These are phyloP conservation scores for Bradynema listronoti DNA, from an alignment of 1,140 invertebrate species.

Conservation along the genomic window DNA sequence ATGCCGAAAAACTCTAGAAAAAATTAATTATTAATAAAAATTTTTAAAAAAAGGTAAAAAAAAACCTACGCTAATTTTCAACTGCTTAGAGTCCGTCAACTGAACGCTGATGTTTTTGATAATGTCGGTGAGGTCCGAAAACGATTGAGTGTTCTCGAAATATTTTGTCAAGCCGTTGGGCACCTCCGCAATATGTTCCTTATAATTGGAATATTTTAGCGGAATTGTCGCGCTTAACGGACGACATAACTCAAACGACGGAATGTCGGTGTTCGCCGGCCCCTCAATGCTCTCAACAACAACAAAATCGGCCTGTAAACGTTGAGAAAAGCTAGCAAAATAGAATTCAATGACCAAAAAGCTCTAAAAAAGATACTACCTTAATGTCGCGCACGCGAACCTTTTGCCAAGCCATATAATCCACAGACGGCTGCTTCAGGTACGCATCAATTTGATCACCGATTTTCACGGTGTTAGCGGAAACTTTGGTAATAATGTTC, in stretches of 20 bases:
- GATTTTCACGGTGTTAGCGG: not conserved
- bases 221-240: not conserved
- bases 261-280: slow-evolving; percentile 6
- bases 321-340: slow-evolving; percentile 4
- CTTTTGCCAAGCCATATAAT: slow-evolving; percentile 1
- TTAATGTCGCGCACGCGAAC: slow-evolving; percentile 2
- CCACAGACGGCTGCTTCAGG: not conserved
- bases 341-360: not conserved
- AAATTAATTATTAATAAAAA: slow-evolving; percentile 5
- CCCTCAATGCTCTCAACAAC: slow-evolving; percentile 28
- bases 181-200: slow-evolving; percentile 14
- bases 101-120: slow-evolving; percentile 8
- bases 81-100: not conserved
- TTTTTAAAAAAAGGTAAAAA: slow-evolving; percentile 6
- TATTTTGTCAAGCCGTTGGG: slow-evolving; percentile 28
- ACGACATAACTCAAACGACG: not conserved
- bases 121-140: slow-evolving; percentile 2
- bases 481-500: not conserved
- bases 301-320: slow-evolving; percentile 28
- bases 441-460: slow-evolving; percentile 3
- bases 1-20: slow-evolving; percentile 35
- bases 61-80: slow-evolving; percentile 8
- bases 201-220: slow-evolving; percentile 8
- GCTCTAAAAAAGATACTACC: not conserved
- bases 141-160: slow-evolving; percentile 16